phyloP scores from a whole-genome alignment of 1,140 invertebrate genomes.

The Sycobia sp. region DNA sequence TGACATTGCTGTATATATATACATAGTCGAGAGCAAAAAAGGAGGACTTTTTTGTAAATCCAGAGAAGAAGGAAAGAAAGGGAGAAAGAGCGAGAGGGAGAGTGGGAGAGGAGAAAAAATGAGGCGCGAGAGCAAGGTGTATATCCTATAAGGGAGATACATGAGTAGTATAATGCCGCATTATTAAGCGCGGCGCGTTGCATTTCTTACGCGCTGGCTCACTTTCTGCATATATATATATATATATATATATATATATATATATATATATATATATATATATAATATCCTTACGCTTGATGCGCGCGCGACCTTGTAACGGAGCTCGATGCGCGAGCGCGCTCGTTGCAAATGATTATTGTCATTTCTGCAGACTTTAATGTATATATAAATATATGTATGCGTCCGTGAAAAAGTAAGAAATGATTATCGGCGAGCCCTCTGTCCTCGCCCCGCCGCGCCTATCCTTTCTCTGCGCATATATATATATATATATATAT shows the following conservation, averaged over 20 bases:
- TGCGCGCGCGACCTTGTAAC: slow-evolving; percentile 30
- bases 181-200: background rate
- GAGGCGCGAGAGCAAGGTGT: background rate
- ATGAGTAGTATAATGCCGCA: slow-evolving; percentile 2
- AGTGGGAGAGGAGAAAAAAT: background rate
- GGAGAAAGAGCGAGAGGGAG: background rate
- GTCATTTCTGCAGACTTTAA: background rate
- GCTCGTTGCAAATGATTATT: slow-evolving; percentile 20
- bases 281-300: no score
- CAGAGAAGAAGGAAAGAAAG: slow-evolving; percentile 2
- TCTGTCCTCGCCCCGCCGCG: background rate
- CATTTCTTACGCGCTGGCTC: background rate
- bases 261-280: no score
- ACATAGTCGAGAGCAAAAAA: slow-evolving; percentile 8
- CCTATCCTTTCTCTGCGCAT: background rate
- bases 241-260: no score
- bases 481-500: no score
- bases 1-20: no score
- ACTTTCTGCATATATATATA: no score
- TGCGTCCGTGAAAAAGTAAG: slow-evolving; percentile 7
- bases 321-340: background rate
- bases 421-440: slow-evolving; percentile 8
- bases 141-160: background rate
- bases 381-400: no score
- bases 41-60: slow-evolving; percentile 13